Base-by-base conservation (phyloP, 2,888 invertebrate species). In the Eilema griseolum region DNA sequence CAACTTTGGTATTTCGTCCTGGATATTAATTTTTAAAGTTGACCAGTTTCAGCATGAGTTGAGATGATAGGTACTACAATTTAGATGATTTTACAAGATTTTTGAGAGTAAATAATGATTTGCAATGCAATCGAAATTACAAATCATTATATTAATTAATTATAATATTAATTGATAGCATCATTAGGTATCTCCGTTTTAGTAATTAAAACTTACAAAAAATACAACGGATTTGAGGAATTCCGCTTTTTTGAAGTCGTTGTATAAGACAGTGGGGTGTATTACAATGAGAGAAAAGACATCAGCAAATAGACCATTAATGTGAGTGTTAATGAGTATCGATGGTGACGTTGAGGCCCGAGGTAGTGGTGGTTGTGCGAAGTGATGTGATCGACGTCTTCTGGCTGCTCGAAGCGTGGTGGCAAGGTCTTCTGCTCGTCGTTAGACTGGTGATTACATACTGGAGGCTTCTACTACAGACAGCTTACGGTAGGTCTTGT, bases 391-490 rank as follows among this genome's bases (percentile, higher is more conserved):
- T 93, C 66, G 93, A 95, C 60, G 87, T 95, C 59, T 87, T 95
- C 41, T 89, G 93, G 8, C 85, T 95, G 41, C 86, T 96, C 76
- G 96, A 96, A 77, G 93, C 94, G 52, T 96, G 96, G 89, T 96
- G 96, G 87, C 93, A 95, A 77, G 94, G 94, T 2, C 85, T 96
- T 65, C 89, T 96, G 76, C 81, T 95, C 83, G 76, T 96, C 86
- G 91, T 91, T 73, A 83, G 95, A 87, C 83, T 96, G 86, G 84
- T 96, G 88, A 81, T 91, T 80, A 86, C 84, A 79, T 91, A 88
- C 85, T 92, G 87, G 75, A 81, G 95, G 87, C 67, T 95, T 89
- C 73, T 95, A 70, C 89, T 91, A 74, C 84, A 89, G 79, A 76
- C 88, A 75, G 67, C 88, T 67, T 85, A 85, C 82, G 93, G 93